Base-by-base conservation (phyloP, 2,888 invertebrate species). In the Ariolimax columbianus region DNA sequence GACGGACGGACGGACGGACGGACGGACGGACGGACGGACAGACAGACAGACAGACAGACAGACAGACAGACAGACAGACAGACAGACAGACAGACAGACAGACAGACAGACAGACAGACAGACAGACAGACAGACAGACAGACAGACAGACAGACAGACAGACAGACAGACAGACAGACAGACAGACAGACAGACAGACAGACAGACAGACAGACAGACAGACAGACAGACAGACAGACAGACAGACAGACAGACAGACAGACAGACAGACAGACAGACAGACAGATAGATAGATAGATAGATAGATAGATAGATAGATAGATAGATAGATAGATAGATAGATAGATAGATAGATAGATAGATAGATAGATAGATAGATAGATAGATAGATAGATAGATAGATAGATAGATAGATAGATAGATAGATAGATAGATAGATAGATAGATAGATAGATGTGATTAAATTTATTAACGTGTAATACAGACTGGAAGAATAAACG, bases 121-220 rank as follows among this genome's bases (percentile, higher is more conserved):
- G 79, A 79, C n/a, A 66, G 79, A 79, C 19, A 66, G 79, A 79
- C 19, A 66, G 79, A 79, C 19, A 66, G 79, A 79, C 19, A 66
- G 79, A 79, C 19, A 66, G 79, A 79, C n/a, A 66, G 66, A 79
- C 19, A 66, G 79, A 63, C 30, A 14, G 79, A 79, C 19, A 66
- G 63, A 79, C 19, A 66, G 51, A 79, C 33, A 66, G 66, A 63
- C 30, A 66, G 79, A 63, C 30, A 66, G 77, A 77, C n/a, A 55
- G 77, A 77, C n/a, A 55, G 77, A 75, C 38, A 43, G 75, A 75
- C 38, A 43, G 75, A 75, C 38, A 43, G 75, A 75, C 38, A 43
- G 75, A 75, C 38, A 43, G 40, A 40, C 38, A 43, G 75, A 75
- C 43, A 7, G 40, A 75, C 38, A 43, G 75, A 75, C 38, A 43